Percentiles rank a stretch among this genome's conserved stretches.
phyloP scores from a whole-genome alignment of 2,113 vertebrate species.

The Hipposideros armiger region DNA sequence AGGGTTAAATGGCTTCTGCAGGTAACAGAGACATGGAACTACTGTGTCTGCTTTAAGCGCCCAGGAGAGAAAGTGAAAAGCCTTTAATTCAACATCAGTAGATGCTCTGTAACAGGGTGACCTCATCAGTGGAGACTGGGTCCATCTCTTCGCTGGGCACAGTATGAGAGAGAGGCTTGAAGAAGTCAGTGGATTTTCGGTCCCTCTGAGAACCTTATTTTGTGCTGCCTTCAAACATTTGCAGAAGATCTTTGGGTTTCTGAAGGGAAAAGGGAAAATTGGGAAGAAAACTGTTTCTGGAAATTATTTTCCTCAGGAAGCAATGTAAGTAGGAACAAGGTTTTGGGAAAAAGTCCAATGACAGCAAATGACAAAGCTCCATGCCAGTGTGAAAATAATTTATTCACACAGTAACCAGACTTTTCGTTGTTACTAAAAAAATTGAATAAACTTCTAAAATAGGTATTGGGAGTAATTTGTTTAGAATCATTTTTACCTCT shows the following conservation, averaged over 20 bases:
- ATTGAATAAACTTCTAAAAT: not conserved
- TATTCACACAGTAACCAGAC: not conserved
- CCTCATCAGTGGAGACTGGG: not conserved
- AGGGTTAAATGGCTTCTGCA: slow-evolving; percentile 65
- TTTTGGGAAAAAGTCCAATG: not conserved
- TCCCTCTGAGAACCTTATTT: not conserved
- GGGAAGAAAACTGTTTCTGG: not conserved
- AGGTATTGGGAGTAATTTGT: not conserved
- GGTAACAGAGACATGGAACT: not conserved
- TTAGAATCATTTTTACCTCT: not conserved
- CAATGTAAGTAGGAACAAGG: not conserved
- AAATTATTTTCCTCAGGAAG: not conserved
- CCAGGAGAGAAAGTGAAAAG: not conserved
- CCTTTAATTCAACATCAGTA: not conserved
- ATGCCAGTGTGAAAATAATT: not conserved
- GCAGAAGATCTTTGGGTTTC: not conserved
- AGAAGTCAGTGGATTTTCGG: not conserved
- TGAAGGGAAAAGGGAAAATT: not conserved
- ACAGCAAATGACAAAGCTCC: not conserved
- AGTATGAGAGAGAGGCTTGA: rapidly evolving
- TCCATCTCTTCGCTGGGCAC: not conserved
- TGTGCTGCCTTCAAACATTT: not conserved
- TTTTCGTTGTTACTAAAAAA: slow-evolving; percentile 16
- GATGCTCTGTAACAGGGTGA: not conserved
- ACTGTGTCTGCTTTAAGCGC: not conserved